A percentile compares a stretch with the other conserved stretches of the same genome.
Evolutionary conservation across 2,797 vertebrate species (phyloP).

Genomic region (Alfaro cultratus): DNA sequence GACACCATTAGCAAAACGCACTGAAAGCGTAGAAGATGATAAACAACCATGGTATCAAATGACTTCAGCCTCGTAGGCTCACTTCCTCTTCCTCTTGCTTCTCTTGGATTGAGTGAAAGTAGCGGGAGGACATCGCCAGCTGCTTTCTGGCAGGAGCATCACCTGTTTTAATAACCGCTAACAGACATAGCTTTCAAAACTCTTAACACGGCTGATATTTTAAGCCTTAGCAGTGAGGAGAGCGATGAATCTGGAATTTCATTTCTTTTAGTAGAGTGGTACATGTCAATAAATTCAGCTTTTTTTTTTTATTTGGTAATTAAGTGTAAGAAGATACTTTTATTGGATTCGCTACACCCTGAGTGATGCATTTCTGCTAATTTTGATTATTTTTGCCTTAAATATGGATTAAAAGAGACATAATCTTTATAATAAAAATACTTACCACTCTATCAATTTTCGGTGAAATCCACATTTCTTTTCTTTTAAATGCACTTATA

Average conservation of each 20-base stretch:
- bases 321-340: background rate
- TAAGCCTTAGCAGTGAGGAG: background rate
- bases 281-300: background rate
- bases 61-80: background rate
- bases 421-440: background rate
- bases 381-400: background rate
- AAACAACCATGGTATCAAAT: background rate
- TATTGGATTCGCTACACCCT: background rate
- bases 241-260: background rate
- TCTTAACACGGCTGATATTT: background rate
- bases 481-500: background rate
- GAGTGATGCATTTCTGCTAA: background rate
- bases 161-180: background rate
- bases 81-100: background rate
- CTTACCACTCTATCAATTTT: background rate
- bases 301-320: background rate
- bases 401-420: background rate
- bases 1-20: background rate
- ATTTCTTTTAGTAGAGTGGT: background rate
- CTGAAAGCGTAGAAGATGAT: background rate
- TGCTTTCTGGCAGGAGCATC: background rate
- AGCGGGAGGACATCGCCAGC: background rate
- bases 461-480: background rate
- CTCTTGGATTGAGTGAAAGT: background rate
- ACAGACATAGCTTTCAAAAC: background rate